Evolutionary conservation across 2,113 vertebrate species (phyloP), one percentile per base, ranked within the genome.

Genomic region (Boulengerochromis microlepis): DNA sequence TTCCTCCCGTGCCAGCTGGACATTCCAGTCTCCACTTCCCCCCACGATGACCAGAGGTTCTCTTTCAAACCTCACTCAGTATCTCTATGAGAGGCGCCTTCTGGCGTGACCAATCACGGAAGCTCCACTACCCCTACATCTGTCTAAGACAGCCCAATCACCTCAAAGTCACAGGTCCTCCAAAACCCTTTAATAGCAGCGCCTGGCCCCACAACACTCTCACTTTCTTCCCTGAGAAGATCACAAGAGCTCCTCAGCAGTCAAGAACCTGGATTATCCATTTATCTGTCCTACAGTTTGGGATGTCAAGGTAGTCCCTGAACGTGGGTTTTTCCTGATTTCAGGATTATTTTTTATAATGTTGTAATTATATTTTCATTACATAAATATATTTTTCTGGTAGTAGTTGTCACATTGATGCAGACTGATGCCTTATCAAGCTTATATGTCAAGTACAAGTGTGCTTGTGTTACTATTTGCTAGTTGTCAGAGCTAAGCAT

Each of bases 1-100:
- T 95, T 94, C 91, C 86, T 91, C 59, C 84, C 83, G n/a, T 92
- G 82, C 88, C 91, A 91, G 85, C 87, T 90, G 90, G 91, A 92
- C 90, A 94, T 94, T 94, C 92, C 93, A 90, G 86, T 84, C 87
- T 83, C 83, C 76, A 50, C 74, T 38, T 82, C 83, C 81, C 81
- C 85, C 80, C 50, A 86, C 88, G 13, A 64, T 5, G 29, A 88
- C 91, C 87, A 83, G 84, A 85, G 89, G 71, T 85, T 74, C 69
- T 74, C 40, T 74, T 47, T 74, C 40, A 74, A 74, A 10, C 40
- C 40, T 29, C 40, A 29, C 40, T 74, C 40, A 47, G 22, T 47
- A 18, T 74, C 22, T 45, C 69, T 7, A 74, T 29, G 69, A 74
- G 38, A 11, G 40, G 40, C 6, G 3, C 40, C 69, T 74, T 74